Evolutionary conservation across 2,888 invertebrate species (phyloP).

Genomic region (Orthosia gracilis): DNA sequence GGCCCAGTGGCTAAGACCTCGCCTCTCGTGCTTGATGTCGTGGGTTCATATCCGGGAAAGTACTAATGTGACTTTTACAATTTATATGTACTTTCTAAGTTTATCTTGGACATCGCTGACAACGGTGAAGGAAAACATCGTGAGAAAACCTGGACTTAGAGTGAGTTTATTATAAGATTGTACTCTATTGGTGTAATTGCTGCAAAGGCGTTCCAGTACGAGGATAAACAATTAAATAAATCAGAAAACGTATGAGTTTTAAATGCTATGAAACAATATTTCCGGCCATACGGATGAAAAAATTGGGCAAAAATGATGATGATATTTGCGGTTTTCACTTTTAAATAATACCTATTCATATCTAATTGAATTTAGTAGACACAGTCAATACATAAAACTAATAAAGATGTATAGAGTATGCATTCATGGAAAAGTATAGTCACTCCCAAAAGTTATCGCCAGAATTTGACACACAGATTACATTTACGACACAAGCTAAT

Average conservation of each 20-base stretch:
- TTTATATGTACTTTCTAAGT: too few relatives aligned
- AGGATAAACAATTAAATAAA: too few relatives aligned
- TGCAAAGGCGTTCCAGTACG: too few relatives aligned
- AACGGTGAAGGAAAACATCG: too few relatives aligned
- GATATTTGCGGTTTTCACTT: neutral
- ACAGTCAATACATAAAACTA: neutral
- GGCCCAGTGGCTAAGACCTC: too few relatives aligned
- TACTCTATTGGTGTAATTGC: too few relatives aligned
- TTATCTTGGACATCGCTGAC: too few relatives aligned
- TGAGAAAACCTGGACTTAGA: too few relatives aligned
- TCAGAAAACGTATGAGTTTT: neutral
- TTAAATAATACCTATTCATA: neutral
- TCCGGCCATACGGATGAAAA: neutral
- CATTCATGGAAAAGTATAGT: conserved; percentile 40
- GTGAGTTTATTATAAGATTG: too few relatives aligned
- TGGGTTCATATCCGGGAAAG: too few relatives aligned
- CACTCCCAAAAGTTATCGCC: conserved; percentile 33
- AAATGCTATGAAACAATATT: neutral
- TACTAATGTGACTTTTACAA: too few relatives aligned
- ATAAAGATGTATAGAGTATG: neutral
- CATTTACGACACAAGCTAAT: conserved; percentile 50
- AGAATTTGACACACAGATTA: conserved; percentile 50
- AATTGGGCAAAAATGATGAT: neutral
- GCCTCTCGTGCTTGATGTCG: too few relatives aligned
- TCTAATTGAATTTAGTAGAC: neutral